Evolutionary conservation across 2,113 vertebrate species (phyloP).

Genomic region (Malurus cyaneus): DNA sequence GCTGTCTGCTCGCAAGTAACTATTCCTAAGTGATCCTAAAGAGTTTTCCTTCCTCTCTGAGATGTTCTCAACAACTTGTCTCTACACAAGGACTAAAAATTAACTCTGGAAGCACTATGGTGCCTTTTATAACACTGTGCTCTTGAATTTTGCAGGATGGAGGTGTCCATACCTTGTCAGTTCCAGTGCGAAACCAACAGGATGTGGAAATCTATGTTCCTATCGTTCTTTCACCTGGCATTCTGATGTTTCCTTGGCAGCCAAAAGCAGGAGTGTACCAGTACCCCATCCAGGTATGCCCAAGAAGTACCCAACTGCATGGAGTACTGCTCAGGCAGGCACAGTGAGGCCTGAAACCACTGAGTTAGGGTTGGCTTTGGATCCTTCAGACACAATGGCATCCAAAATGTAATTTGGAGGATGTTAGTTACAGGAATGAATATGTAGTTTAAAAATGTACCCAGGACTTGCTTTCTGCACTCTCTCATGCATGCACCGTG

Average conservation of each 20-base stretch:
- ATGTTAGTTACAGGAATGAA: neutral
- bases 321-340: neutral
- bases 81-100: neutral
- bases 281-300: constrained; percentile 87
- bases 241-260: constrained; percentile 97
- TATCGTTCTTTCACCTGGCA: constrained; percentile 85
- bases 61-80: neutral
- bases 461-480: neutral
- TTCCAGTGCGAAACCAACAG: constrained; percentile 88
- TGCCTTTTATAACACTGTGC: neutral
- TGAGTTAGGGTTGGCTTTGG: neutral
- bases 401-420: neutral
- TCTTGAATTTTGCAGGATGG: constrained; percentile 75
- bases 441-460: neutral
- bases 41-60: neutral
- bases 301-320: neutral
- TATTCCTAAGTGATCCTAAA: neutral
- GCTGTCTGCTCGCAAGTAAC: neutral
- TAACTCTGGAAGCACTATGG: neutral
- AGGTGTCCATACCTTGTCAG: constrained; percentile 75
- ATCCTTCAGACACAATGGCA: neutral
- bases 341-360: neutral
- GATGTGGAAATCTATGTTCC: constrained; percentile 92
- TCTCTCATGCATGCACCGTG: fast-evolving
- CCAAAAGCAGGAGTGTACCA: constrained; percentile 89